Conservation (phyloP, 30 jellyfish, hydroid and myxozoan species). For the Hydractinia echinata region DNA sequence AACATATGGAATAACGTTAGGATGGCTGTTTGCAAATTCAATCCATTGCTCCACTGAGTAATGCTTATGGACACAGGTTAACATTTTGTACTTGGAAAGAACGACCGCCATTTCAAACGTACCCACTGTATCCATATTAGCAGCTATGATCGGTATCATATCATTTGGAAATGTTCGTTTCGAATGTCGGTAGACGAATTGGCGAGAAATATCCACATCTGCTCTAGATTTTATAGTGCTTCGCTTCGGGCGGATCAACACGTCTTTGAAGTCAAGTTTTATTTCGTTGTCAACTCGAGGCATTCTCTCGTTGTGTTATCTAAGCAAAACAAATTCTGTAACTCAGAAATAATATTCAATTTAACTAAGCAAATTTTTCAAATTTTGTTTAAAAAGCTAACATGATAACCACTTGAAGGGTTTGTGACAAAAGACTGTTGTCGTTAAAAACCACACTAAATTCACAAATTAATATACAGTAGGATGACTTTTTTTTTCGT, state of each 20-base stretch:
- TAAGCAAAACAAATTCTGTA: too few relatives aligned
- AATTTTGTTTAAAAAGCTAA: too few relatives aligned
- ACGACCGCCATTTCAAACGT: slow-evolving; percentile 97
- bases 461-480: too few relatives aligned
- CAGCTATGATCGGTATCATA: slow-evolving; percentile 91
- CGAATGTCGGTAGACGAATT: slow-evolving; percentile 62
- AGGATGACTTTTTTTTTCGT: too few relatives aligned
- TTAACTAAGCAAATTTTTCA: too few relatives aligned
- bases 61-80: slow-evolving; percentile 83
- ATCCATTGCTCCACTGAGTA: slow-evolving; percentile 85
- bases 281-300: slow-evolving; percentile 85
- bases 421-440: too few relatives aligned
- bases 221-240: slow-evolving; percentile 94
- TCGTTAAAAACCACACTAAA: too few relatives aligned
- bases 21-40: slow-evolving; percentile 58
- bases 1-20: slow-evolving; percentile 65
- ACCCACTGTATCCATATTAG: slow-evolving; percentile 99
- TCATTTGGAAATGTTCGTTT: slow-evolving; percentile 75
- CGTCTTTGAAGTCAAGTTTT: slow-evolving; percentile 96
- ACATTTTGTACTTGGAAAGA: slow-evolving; percentile 69
- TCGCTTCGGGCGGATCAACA: slow-evolving; percentile 97
- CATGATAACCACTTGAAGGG: too few relatives aligned
- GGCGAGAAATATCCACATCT: slow-evolving; percentile 89
- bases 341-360: too few relatives aligned
- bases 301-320: slow-evolving; percentile 29